A percentile compares a stretch with the other conserved stretches of the same genome.
Conservation (phyloP, 2,113 vertebrate genomes). For the Barnardius zonarius region DNA sequence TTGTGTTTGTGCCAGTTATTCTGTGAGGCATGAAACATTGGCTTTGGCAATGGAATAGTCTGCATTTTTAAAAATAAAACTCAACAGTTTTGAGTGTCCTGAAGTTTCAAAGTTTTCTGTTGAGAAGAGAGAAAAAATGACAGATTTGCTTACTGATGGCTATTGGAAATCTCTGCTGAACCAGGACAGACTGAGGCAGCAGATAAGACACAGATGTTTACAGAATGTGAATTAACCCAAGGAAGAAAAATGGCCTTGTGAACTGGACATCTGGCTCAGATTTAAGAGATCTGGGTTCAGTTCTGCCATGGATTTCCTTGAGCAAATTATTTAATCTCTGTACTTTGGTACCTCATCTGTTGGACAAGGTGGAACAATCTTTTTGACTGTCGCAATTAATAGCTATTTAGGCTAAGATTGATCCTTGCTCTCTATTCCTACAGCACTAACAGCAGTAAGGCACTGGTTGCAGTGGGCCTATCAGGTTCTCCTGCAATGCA, state of each 20-base stretch:
- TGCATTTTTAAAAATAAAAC: not conserved
- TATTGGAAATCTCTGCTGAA: conserved; percentile 7
- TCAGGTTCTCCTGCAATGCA: not conserved
- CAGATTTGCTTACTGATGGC: not conserved
- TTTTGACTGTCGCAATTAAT: not conserved
- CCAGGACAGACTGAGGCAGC: not conserved
- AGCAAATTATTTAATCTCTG: conserved; percentile 44
- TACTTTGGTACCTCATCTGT: conserved; percentile 4
- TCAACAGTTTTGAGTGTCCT: not conserved
- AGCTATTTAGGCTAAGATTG: not conserved
- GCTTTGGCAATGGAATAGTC: not conserved
- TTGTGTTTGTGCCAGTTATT: not conserved
- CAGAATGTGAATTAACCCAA: not conserved
- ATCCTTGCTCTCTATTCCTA: not conserved
- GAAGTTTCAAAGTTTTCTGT: not conserved
- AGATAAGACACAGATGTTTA: conserved; percentile 27
- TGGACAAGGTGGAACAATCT: conserved; percentile 30
- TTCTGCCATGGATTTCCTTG: conserved; percentile 5
- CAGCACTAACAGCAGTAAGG: not conserved
- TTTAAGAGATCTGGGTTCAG: not conserved
- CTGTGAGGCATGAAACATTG: not conserved
- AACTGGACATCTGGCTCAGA: conserved; percentile 19
- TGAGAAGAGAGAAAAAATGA: not conserved
- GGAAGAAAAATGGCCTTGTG: conserved; percentile 4
- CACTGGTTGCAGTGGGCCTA: not conserved